phyloP scores from a whole-genome alignment of 1,140 invertebrate species.

The Tenebrio molitor region DNA sequence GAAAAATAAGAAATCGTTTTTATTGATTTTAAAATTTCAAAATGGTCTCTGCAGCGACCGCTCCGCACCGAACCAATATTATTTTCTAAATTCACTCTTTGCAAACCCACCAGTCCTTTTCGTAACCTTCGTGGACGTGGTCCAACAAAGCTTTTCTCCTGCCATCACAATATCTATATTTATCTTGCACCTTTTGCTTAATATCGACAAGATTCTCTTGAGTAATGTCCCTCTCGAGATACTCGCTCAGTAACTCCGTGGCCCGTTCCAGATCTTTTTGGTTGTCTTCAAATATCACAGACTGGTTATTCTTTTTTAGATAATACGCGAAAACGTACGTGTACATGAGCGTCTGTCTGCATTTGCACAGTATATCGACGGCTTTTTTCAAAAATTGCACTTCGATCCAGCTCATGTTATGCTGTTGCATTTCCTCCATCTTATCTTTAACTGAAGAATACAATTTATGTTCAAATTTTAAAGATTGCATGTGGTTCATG shows the following conservation, averaged over 20 bases:
- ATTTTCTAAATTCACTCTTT: conserved; percentile 59
- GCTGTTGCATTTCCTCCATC: conserved; percentile 86
- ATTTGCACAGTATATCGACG: conserved; percentile 78
- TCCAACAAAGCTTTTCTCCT: conserved; percentile 77
- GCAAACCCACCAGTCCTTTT: conserved; percentile 81
- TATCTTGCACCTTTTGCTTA: conserved; percentile 85
- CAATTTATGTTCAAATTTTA: conserved; percentile 82
- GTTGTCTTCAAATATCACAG: conserved; percentile 82
- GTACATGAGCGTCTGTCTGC: conserved; percentile 80
- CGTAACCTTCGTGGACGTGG: conserved; percentile 84
- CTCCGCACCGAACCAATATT: background rate
- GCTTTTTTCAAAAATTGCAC: conserved; percentile 78
- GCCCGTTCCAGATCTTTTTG: conserved; percentile 80
- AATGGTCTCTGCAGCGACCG: background rate
- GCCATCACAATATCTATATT: conserved; percentile 83
- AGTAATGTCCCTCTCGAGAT: conserved; percentile 81
- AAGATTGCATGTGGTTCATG: conserved; percentile 83
- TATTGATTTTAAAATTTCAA: too few species aligned
- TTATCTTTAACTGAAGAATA: conserved; percentile 74
- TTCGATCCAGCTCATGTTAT: conserved; percentile 87
- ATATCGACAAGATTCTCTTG: conserved; percentile 79
- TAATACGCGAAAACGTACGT: conserved; percentile 85
- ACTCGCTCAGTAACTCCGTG: conserved; percentile 81
- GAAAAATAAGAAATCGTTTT: too few species aligned
- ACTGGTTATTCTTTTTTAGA: conserved; percentile 78